Evolutionary conservation across 2,113 vertebrate genomes (phyloP), one percentile per base, ranked within the genome.

Genomic region (Mus pahari): DNA sequence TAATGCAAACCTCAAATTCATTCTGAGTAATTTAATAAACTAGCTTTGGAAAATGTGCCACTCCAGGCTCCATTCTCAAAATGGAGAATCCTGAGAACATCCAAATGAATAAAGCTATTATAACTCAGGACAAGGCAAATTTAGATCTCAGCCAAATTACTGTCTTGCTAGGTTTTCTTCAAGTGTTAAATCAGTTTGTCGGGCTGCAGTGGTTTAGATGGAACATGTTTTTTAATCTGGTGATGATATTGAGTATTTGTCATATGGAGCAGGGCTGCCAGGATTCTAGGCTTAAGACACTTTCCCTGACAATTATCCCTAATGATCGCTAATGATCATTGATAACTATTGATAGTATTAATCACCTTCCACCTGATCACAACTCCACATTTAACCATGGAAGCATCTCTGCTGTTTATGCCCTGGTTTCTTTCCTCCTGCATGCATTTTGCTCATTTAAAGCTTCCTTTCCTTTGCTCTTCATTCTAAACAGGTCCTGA

Each of bases 321-420:
- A 64, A 64, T 28, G 62, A 96, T 97, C 94, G 94, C 94, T 93
- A 91, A 91, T 97, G 96, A 95, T 97, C 90, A 14, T 39, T 97
- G 97, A 94, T 95, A 98, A 98, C 97, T 90, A 97, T 75, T 98
- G 96, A 96, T 94, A 97, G 95, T 96, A 96, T 97, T 94, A 97
- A 95, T 97, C 95, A 97, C 94, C 97, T 94, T 92, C 97, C 97
- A 97, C 97, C 97, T 97, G 97, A 98, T 97, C 96, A 90, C 58
- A 97, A 87, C 93, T 68, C 70, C 81, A 89, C 88, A 53, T 58
- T 93, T 86, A 97, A 93, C 77, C 77, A 50, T 90, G 97, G 93
- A 39, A 92, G 93, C 92, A 94, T 91, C 96, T 95, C 95, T 92
- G 92, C 86, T 97, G 96, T 97, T 97, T 93, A 94, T 87, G 36